These are phyloP conservation scores for Pristionchus exspectatus DNA, from an alignment of 2,888 invertebrate species.

Conservation along the genomic window DNA sequence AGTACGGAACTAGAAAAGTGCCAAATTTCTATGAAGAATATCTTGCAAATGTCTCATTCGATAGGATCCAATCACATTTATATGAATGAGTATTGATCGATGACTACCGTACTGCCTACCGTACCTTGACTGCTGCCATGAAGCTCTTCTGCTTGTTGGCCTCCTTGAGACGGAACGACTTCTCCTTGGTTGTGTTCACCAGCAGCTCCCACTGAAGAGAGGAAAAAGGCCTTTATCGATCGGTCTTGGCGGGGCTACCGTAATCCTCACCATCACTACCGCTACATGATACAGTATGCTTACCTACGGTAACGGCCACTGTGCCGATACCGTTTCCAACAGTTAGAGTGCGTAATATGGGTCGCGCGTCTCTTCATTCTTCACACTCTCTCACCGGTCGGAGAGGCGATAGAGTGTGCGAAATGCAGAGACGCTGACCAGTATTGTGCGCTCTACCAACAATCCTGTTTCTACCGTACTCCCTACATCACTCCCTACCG, in stretches of 20 bases:
- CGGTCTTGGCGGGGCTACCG: no score
- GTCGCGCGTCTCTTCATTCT: no score
- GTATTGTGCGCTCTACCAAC: no score
- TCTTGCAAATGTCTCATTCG: no score
- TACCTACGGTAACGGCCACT: no score
- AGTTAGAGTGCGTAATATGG: no score
- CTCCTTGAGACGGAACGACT: conserved; percentile 97
- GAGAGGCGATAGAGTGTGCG: no score
- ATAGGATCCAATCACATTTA: neutral
- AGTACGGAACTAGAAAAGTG: no score
- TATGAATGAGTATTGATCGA: neutral
- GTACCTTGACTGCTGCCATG: conserved; percentile 94
- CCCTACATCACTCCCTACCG: neutral
- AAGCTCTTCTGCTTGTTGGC: conserved; percentile 99
- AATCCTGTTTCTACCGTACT: conserved; percentile 26
- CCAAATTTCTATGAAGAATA: no score
- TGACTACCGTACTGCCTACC: neutral
- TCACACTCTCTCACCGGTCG: neutral
- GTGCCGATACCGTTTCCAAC: neutral
- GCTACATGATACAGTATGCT: no score
- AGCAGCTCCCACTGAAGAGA: conserved; percentile 88
- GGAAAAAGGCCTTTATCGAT: neutral
- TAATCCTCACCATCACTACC: no score
- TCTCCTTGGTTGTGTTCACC: conserved; percentile 97
- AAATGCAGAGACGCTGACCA: no score